These are phyloP conservation scores for Bubo scandiacus DNA, from an alignment of 2,113 vertebrate genomes.

Conservation along the genomic window DNA sequence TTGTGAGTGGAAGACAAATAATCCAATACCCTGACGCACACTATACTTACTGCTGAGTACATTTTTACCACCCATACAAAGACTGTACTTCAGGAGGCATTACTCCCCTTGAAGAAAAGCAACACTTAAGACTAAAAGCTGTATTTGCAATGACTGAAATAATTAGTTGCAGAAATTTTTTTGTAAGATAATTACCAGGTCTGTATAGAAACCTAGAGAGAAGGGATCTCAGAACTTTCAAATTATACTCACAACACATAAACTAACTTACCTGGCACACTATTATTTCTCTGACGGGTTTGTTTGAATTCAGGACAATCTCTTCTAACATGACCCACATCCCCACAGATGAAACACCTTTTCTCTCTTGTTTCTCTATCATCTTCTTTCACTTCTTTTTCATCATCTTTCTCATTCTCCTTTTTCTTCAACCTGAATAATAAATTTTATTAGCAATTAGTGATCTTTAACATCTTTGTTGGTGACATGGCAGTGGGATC, in stretches of 20 bases:
- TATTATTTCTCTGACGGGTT: conserved; percentile 85
- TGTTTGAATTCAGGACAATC: conserved; percentile 95
- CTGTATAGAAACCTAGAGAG: background rate
- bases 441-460: conserved; percentile 25
- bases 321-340: conserved; percentile 91
- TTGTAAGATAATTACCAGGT: background rate
- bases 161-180: background rate
- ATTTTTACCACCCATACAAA: background rate
- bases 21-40: background rate
- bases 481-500: too few species aligned
- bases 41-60: background rate
- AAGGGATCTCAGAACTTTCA: background rate
- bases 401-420: conserved; percentile 92
- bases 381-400: conserved; percentile 89
- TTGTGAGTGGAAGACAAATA: background rate
- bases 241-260: background rate
- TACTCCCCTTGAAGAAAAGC: background rate
- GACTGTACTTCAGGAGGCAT: background rate
- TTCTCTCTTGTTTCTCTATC: conserved; percentile 90
- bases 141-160: background rate
- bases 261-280: conserved; percentile 72
- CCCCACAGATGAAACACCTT: conserved; percentile 96
- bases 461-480: too few species aligned
- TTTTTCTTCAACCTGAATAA: conserved; percentile 92
- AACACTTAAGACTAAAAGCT: background rate